These are phyloP conservation scores for Cryptotis parvus DNA, from an alignment of 2,113 vertebrate species.

Conservation along the genomic window DNA sequence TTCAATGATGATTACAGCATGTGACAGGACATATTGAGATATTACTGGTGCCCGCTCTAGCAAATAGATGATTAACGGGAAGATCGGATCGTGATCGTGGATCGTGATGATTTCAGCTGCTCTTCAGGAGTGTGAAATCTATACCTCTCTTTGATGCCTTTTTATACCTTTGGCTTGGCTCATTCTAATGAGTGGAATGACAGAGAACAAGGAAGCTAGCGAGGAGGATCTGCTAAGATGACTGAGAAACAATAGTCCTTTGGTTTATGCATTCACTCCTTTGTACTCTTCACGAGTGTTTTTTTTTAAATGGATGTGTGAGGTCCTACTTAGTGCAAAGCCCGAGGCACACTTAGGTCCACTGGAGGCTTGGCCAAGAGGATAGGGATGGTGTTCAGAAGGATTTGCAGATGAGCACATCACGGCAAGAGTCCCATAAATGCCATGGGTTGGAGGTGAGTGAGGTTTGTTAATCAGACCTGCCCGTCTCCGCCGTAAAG, in stretches of 20 bases:
- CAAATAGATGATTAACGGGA: too few relatives aligned
- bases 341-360: background rate
- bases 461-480: background rate
- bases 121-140: slow-evolving; percentile 57
- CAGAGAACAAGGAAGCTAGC: background rate
- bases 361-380: background rate
- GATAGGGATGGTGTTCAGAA: background rate
- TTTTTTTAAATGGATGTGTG: background rate
- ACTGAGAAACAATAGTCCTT: background rate
- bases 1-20: slow-evolving; percentile 64
- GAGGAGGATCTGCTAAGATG: background rate
- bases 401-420: background rate
- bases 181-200: background rate
- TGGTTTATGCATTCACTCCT: background rate
- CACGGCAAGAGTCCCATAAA: background rate
- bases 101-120: slow-evolving; percentile 69
- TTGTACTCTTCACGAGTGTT: background rate
- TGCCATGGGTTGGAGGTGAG: background rate
- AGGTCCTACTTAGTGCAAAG: background rate
- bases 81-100: too few relatives aligned
- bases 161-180: background rate
- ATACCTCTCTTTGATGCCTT: slow-evolving; percentile 36
- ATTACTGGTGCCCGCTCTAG: too few relatives aligned
- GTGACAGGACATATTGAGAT: too few relatives aligned
- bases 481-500: background rate